These are phyloP conservation scores for Neelides sp. DNA, from an alignment of 1,140 invertebrate species.

Conservation along the genomic window DNA sequence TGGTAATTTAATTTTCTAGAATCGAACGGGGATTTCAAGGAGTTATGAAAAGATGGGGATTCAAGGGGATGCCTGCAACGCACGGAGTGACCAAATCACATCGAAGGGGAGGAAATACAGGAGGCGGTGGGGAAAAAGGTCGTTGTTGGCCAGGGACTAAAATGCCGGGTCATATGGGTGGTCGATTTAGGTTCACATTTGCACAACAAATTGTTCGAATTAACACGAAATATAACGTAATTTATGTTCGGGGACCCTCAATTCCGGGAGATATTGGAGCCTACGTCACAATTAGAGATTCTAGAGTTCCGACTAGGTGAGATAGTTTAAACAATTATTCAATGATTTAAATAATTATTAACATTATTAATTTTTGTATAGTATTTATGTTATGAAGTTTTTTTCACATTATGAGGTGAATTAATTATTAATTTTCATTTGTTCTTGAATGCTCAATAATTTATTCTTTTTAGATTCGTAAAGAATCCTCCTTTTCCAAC, in stretches of 20 bases:
- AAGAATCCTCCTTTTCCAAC: slow-evolving; percentile 66
- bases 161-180: slow-evolving; percentile 95
- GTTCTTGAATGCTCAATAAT: not conserved
- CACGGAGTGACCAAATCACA: slow-evolving; percentile 94
- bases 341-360: slow-evolving; percentile 1
- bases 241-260: slow-evolving; percentile 68
- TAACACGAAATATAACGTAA: slow-evolving; percentile 83
- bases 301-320: slow-evolving; percentile 47
- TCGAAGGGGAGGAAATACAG: slow-evolving; percentile 78
- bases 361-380: slow-evolving; percentile 10
- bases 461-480: not conserved
- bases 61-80: slow-evolving; percentile 80
- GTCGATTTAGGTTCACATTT: slow-evolving; percentile 22
- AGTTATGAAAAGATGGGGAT: slow-evolving; percentile 90
- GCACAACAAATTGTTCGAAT: slow-evolving; percentile 63
- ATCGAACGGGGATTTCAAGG: slow-evolving; percentile 95
- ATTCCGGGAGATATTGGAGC: slow-evolving; percentile 68
- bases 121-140: slow-evolving; percentile 64
- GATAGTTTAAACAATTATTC: slow-evolving; percentile 13
- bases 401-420: not conserved
- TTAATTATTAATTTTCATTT: not conserved
- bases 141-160: slow-evolving; percentile 89
- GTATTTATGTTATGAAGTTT: slow-evolving; percentile 9
- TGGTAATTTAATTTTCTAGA: slow-evolving; percentile 41
- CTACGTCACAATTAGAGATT: slow-evolving; percentile 72